Percentiles rank a stretch among this genome's conserved stretches.
phyloP scores from a whole-genome alignment of 2,113 vertebrate species.

The Zootoca vivipara region DNA sequence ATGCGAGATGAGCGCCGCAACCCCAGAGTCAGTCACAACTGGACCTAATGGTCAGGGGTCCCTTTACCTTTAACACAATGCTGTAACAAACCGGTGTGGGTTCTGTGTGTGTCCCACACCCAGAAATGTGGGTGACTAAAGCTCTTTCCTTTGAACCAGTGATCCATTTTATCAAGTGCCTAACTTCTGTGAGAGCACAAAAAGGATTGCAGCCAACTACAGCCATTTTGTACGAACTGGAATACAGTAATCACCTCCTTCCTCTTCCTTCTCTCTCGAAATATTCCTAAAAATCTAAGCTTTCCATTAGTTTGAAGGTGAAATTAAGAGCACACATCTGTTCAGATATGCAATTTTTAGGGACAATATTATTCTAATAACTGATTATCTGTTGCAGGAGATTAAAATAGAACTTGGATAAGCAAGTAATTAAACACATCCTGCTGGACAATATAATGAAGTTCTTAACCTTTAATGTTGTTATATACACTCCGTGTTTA shows the following conservation, averaged over 20 bases:
- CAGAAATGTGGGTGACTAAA: conserved; percentile 15
- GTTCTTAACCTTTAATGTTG: not conserved
- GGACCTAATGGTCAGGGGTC: no score
- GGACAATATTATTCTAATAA: not conserved
- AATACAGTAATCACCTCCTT: not conserved
- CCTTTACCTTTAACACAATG: no score
- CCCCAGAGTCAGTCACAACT: no score
- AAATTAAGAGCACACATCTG: not conserved
- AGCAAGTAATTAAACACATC: not conserved
- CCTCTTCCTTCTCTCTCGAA: accelerated
- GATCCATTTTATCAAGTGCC: not conserved
- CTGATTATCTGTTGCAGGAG: not conserved
- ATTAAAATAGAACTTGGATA: not conserved
- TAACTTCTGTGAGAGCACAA: not conserved
- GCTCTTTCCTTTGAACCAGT: conserved; percentile 10
- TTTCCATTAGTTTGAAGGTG: not conserved
- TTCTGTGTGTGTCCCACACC: conserved; percentile 24
- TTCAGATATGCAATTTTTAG: not conserved
- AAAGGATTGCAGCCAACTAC: conserved; percentile 21
- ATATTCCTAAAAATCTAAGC: not conserved
- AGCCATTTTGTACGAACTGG: conserved; percentile 17
- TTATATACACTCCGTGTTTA: not conserved
- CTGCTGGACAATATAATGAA: not conserved
- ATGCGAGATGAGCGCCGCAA: no score
- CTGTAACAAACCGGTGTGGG: not conserved